phyloP scores from a whole-genome alignment of 2,113 vertebrate genomes.

The Syngnathoides biaculeatus region DNA sequence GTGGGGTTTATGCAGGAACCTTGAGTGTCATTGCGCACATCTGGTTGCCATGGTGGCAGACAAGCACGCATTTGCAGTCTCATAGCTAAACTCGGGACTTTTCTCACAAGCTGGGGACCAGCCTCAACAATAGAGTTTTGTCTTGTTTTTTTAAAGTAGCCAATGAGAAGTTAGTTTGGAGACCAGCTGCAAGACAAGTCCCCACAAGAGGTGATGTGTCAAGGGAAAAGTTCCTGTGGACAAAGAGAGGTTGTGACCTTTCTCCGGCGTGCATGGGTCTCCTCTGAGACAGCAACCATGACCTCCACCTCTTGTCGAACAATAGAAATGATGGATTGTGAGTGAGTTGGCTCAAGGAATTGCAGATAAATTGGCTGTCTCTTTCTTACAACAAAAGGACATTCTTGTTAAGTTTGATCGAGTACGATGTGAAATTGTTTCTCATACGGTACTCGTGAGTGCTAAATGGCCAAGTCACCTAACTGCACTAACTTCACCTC shows the following conservation, averaged over 20 bases:
- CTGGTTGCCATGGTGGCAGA: slow-evolving; percentile 69
- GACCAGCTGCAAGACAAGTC: slow-evolving; percentile 52
- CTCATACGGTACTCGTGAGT: slow-evolving; percentile 57
- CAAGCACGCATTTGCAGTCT: slow-evolving; percentile 51
- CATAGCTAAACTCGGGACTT: slow-evolving; percentile 62
- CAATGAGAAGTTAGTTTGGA: slow-evolving; percentile 45
- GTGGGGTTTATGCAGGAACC: slow-evolving; percentile 43
- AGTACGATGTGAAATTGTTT: slow-evolving; percentile 51
- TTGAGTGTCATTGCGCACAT: slow-evolving; percentile 59
- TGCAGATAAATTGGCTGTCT: slow-evolving; percentile 34
- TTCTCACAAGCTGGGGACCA: slow-evolving; percentile 66
- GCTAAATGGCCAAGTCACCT: slow-evolving; percentile 36
- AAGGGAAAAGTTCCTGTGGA: slow-evolving; percentile 40
- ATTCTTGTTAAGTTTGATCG: slow-evolving; percentile 48
- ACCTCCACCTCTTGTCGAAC: slow-evolving; percentile 23
- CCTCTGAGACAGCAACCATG: slow-evolving; percentile 30
- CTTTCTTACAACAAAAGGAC: slow-evolving; percentile 36
- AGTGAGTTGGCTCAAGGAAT: slow-evolving; percentile 26
- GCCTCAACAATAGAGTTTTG: slow-evolving; percentile 60
- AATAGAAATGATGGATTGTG: slow-evolving; percentile 28
- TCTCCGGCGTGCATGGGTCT: slow-evolving; percentile 41
- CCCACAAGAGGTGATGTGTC: slow-evolving; percentile 51
- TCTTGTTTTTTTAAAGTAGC: slow-evolving; percentile 30
- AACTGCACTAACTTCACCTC: slow-evolving; percentile 27
- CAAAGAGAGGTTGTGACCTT: slow-evolving; percentile 53